Percentiles rank a stretch among this genome's conserved stretches.
These are phyloP conservation scores for Clupea harengus DNA, from an alignment of 2,113 vertebrate genomes.

Conservation along the genomic window DNA sequence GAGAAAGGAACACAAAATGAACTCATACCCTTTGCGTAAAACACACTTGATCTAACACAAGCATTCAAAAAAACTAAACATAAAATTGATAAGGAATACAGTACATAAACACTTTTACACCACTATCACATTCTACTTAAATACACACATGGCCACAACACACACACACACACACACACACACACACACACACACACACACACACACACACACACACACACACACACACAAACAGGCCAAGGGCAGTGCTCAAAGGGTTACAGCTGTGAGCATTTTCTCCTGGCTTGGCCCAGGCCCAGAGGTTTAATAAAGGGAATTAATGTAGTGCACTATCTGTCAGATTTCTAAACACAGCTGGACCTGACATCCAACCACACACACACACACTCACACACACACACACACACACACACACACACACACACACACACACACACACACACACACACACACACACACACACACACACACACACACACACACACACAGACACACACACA, in stretches of 20 bases:
- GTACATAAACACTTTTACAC: background rate
- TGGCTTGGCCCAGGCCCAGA: slow-evolving; percentile 70
- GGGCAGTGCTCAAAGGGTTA: slow-evolving; percentile 61
- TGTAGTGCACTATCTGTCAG: slow-evolving; percentile 78
- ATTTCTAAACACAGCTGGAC: slow-evolving; percentile 82
- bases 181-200: slow-evolving; percentile 18
- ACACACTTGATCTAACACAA: background rate
- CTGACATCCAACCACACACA: slow-evolving; percentile 65
- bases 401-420: too few relatives aligned
- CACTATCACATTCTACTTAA: background rate
- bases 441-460: too few relatives aligned
- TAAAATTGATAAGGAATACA: background rate
- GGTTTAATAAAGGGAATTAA: slow-evolving; percentile 79
- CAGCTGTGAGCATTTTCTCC: slow-evolving; percentile 67
- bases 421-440: background rate
- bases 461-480: too few relatives aligned
- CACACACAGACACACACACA: too few relatives aligned
- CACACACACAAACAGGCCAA: slow-evolving; percentile 22
- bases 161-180: slow-evolving; percentile 29
- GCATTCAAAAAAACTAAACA: background rate
- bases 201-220: slow-evolving; percentile 26
- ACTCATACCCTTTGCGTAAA: too few relatives aligned
- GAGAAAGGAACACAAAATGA: background rate
- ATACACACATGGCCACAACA: too few relatives aligned
- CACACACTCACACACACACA: too few relatives aligned